Evolutionary conservation across 2,888 invertebrate species (phyloP).

Genomic region (Cerastoderma edule): DNA sequence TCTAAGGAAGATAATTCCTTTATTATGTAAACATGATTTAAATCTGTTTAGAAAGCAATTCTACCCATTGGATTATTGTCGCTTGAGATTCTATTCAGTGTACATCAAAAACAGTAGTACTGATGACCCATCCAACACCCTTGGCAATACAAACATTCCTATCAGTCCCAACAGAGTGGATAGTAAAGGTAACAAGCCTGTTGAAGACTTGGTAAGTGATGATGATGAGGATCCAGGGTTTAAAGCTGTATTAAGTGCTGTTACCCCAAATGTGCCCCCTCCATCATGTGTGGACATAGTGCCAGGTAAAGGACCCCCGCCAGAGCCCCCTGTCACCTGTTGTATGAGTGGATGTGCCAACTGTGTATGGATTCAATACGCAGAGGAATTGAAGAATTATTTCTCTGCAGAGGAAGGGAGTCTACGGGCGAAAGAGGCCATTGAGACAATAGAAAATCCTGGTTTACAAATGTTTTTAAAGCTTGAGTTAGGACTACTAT

Average conservation of each 20-base stretch:
- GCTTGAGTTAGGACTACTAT: slow-evolving; percentile 87
- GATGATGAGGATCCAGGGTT: slow-evolving; percentile 37
- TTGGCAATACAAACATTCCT: no score
- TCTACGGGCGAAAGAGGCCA: slow-evolving; percentile 88
- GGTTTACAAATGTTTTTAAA: slow-evolving; percentile 92
- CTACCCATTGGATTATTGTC: no score
- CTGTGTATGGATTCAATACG: slow-evolving; percentile 97
- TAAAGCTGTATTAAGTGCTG: slow-evolving; percentile 56
- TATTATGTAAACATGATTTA: no score
- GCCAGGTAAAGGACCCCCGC: slow-evolving; percentile 83
- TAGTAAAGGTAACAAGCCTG: not conserved
- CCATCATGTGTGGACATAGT: slow-evolving; percentile 55
- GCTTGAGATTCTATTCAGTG: no score
- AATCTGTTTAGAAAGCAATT: no score
- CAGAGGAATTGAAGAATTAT: slow-evolving; percentile 87
- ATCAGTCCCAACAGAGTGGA: not conserved
- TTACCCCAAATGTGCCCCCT: slow-evolving; percentile 41
- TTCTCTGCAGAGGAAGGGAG: slow-evolving; percentile 88
- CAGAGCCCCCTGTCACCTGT: slow-evolving; percentile 92
- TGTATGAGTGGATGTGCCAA: slow-evolving; percentile 96
- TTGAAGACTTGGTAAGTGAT: slow-evolving; percentile 6
- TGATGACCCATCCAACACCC: no score
- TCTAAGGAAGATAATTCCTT: no score
- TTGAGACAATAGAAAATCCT: slow-evolving; percentile 89
- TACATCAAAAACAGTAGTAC: no score